Base-by-base conservation (phyloP, 2,113 vertebrate genomes). In the Hoplias malabaricus region DNA sequence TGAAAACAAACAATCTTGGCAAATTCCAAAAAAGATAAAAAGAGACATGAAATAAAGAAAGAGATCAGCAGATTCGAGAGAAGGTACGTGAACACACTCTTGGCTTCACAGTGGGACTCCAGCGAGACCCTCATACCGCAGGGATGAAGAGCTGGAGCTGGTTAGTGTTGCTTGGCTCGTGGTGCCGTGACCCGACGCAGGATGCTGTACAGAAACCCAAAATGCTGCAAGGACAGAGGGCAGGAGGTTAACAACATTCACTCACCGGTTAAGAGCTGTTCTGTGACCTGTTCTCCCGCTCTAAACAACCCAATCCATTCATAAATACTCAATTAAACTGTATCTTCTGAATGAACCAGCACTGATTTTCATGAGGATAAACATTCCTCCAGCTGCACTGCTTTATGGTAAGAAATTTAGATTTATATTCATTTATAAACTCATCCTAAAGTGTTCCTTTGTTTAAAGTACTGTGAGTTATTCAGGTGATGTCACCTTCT, bases 111-210 rank as follows among this genome's bases (percentile, higher is more conserved):
- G 33, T n/a, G 63, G 31, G 69, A 81, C 53, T 23, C 31, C 63
- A 42, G 53, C 0, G 42, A 48, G 68, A 40, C 68, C 27, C 83
- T 81, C 63, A 71, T 74, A 77, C 50, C 29, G 82, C 66, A 69
- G 29, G 67, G 57, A 50, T 42, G 27, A 7, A 42, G 25, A 7
- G 68, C 11, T n/a, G 57, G 2, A 42, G 48, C 25, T 2, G 43
- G 42, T 89, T 80, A 98, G 75, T 96, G 94, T 40, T 93, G 87
- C 90, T 98, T 99, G 53, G 90, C 87, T 88, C 98, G 98, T 82
- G 92, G 88, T 68, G 95, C 90, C 11, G 94, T 95, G 62, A 97
- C 85, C 78, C 93, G 92, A 81, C 96, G 96, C 5, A 97, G 94
- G 1, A 93, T 82, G 69, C 87, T 92, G 87, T 98, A 99, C 53